Base-by-base conservation (phyloP, 2,888 invertebrate species). In the Urechis unicinctus region DNA sequence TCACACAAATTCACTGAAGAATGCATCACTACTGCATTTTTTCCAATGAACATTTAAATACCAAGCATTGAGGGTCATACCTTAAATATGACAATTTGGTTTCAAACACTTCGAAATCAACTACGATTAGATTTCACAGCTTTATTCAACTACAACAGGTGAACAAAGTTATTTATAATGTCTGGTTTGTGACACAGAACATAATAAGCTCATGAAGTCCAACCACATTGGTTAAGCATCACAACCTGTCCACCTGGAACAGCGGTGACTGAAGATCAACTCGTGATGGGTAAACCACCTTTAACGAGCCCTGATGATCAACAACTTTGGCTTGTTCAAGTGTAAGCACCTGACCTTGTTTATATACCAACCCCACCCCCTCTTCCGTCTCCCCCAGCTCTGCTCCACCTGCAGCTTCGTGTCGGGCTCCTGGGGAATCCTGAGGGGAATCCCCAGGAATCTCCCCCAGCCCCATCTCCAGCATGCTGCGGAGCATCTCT, bases 251-350 rank as follows among this genome's bases (percentile, higher is more conserved):
- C 4, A 73, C 70, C 44, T 64, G 56, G 54, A 66, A 68, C 1
- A 60, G 59, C 29, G 65, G 66, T 24, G 60, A 61, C 29, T 54
- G 56, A 53, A 88, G 82, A 77, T 91, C 90, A 1, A 83, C 83
- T 64, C 88, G 81, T 0, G 89, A 88, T 0, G 91, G 91, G 75
- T 88, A 91, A 2, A 89, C 83, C n/a, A 84, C 83, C 70, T 86
- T 87, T 63, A 89, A 78, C 61, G 84, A 84, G 6, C 87, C 86
- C 61, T 86, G 85, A 36, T 71, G 74, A 63, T 88, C 88, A 0
- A 86, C 83, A 2, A 87, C 81, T 77, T 85, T 85, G 0, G 89
- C 85, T 82, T 89, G 86, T 64, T 85, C 82, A 1, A 87, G 79
- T 17, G 58, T 48, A 5, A 60, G 53, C 21, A 58, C 45, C 25